Conservation (phyloP, 2,113 vertebrate species). For the Antigone vipio region DNA sequence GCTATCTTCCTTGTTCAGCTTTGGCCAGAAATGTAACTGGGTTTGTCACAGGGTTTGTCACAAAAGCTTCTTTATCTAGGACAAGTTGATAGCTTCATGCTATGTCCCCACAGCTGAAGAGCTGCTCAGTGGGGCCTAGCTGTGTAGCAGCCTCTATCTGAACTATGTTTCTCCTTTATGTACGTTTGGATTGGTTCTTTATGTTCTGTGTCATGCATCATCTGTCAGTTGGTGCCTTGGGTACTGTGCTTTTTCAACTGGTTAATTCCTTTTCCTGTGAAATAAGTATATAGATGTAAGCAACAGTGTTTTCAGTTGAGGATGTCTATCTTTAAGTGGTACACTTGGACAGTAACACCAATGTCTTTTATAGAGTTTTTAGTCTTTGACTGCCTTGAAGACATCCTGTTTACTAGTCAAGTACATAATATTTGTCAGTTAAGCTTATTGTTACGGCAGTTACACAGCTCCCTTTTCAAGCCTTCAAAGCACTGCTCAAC, state of each 20-base stretch:
- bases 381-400: neutral
- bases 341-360: neutral
- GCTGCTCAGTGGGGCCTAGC: neutral
- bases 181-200: fast-evolving
- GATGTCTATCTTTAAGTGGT: neutral
- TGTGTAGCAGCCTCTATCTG: neutral
- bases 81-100: neutral
- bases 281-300: neutral
- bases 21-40: neutral
- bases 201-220: neutral
- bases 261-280: neutral
- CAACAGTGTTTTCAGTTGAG: neutral
- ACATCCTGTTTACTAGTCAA: neutral
- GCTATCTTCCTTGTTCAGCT: neutral
- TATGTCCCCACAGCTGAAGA: neutral
- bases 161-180: neutral
- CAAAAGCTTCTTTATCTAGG: neutral
- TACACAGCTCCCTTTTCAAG: neutral
- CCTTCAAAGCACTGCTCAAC: neutral
- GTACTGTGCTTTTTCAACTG: neutral
- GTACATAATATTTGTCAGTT: neutral
- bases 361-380: neutral
- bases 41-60: neutral
- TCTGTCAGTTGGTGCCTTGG: neutral
- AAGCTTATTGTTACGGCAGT: neutral